Conservation (phyloP, 2,797 vertebrate species). For the Pipistrellus kuhlii region DNA sequence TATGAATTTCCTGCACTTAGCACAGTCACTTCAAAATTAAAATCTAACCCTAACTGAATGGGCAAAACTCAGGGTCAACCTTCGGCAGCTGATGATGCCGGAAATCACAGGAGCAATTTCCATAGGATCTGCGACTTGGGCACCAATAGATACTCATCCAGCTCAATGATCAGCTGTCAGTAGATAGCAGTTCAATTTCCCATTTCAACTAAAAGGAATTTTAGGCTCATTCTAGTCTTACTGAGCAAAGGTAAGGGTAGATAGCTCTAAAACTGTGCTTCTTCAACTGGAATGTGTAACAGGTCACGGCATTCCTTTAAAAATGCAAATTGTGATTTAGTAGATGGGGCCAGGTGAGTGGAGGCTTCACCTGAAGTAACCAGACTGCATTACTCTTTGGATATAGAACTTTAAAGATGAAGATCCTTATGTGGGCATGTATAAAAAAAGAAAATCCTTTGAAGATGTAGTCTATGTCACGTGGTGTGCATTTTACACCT, state of each 20-base stretch:
- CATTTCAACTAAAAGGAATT: background rate
- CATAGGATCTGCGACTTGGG: background rate
- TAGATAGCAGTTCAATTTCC: background rate
- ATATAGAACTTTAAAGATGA: background rate
- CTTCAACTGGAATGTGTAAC: background rate
- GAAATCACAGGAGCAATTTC: background rate
- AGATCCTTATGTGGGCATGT: background rate
- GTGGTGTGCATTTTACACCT: background rate
- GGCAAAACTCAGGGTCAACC: background rate
- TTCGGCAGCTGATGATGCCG: background rate
- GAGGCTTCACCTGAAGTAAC: background rate
- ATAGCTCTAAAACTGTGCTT: background rate
- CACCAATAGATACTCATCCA: background rate
- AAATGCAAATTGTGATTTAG: background rate
- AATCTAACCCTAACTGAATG: background rate
- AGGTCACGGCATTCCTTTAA: background rate
- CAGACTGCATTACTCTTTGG: background rate
- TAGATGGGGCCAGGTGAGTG: background rate
- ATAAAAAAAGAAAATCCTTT: background rate
- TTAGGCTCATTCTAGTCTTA: background rate
- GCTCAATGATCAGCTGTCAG: background rate
- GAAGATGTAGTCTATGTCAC: background rate
- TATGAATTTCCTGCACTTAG: background rate
- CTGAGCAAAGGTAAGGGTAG: background rate
- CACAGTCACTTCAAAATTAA: constrained; percentile 41